Conservation (phyloP, 2,797 vertebrate species). For the Choloepus didactylus region DNA sequence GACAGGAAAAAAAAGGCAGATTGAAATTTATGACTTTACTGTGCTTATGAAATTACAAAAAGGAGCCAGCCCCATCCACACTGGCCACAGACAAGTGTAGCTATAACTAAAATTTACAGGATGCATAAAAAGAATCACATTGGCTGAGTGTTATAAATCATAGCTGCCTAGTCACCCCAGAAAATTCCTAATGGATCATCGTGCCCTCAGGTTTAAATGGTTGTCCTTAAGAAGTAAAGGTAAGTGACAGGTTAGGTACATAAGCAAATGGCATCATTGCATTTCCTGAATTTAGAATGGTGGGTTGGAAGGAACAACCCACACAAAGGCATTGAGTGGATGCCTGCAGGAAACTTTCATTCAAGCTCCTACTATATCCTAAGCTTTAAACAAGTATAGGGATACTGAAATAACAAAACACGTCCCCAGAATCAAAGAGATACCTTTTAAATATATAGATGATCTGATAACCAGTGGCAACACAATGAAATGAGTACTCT, state of each 20-base stretch:
- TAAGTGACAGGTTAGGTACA: conserved; percentile 81
- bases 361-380: background rate
- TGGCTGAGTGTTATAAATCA: conserved; percentile 73
- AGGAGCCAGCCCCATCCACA: conserved; percentile 75
- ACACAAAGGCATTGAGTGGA: background rate
- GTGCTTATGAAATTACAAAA: conserved; percentile 80
- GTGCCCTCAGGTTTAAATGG: conserved; percentile 74
- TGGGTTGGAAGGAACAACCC: too few relatives aligned
- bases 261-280: conserved; percentile 72
- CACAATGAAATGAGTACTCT: background rate
- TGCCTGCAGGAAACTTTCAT: background rate
- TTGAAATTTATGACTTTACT: conserved; percentile 84
- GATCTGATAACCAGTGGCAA: background rate
- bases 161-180: conserved; percentile 67
- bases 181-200: conserved; percentile 79
- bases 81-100: conserved; percentile 77
- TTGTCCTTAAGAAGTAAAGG: conserved; percentile 77
- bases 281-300: too few relatives aligned
- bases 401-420: conserved; percentile 3
- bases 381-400: background rate
- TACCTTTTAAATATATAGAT: background rate
- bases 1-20: background rate
- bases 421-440: background rate
- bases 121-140: conserved; percentile 74
- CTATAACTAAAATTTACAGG: conserved; percentile 83